Base-by-base conservation (phyloP, 2,113 vertebrate species). In the Pseudonaja textilis region DNA sequence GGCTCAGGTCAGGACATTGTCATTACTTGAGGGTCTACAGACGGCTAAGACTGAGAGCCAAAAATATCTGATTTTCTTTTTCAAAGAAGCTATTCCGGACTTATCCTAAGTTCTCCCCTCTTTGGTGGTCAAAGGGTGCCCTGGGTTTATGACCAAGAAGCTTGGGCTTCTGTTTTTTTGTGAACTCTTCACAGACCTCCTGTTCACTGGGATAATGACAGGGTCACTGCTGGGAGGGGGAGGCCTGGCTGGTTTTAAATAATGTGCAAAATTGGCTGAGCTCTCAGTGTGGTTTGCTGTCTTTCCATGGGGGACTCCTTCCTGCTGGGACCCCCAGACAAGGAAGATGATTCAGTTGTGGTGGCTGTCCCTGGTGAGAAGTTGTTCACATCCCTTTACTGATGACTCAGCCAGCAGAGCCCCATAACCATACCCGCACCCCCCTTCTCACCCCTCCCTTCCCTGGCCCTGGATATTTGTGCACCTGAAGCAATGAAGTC, bases 231-330 rank as follows among this genome's bases (percentile, higher is more conserved):
- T 52, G 94, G 94, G 95, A 95, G 95, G 94, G 87, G 95, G 93
- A 64, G 96, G 95, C 94, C 95, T 95, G 90, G 90, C 93, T 55
- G 94, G 96, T 95, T 97, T 96, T 96, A 97, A 97, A 97, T 96
- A 97, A 96, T 91, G 96, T 90, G 95, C 96, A 1, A 95, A 96
- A 96, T 96, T 96, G 96, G 95, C 88, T 92, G 87, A 93, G 93
- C 92, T 95, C 87, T 92, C 93, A 45, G 88, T 96, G 96, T 23
- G 96, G 96, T 97, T 97, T 97, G 96, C 85, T 91, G 69, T 89
- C 93, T 93, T 96, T 96, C 95, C 94, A 94, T 64, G 56, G 4
- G 95, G 96, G 96, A 95, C 93, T 95, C 95, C 94, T 94, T 56
- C 34, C 93, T 90, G 92, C 74, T 86, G 89, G 92, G 92, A 93